These are phyloP conservation scores for Callimorpha dominula DNA, from an alignment of 2,888 invertebrate species.

Conservation along the genomic window DNA sequence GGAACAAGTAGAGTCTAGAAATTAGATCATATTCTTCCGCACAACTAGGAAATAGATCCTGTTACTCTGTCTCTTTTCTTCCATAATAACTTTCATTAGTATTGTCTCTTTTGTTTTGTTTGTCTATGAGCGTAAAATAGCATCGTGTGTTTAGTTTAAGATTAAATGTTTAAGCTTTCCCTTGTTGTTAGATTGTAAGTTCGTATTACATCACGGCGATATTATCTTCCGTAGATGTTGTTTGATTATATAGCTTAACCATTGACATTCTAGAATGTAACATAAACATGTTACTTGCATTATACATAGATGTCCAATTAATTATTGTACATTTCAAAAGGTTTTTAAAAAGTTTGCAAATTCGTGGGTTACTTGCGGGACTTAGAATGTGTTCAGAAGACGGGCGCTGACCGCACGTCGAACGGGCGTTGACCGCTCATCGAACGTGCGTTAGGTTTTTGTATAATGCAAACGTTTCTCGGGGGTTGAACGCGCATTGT, in stretches of 20 bases:
- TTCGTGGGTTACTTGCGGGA: neutral
- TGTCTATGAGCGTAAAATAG: slow-evolving; percentile 40
- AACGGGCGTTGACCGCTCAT: no score
- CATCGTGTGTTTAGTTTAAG: slow-evolving; percentile 32
- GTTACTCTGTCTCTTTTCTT: slow-evolving; percentile 55
- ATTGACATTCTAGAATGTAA: neutral
- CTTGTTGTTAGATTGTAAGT: slow-evolving; percentile 31
- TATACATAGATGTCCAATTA: neutral
- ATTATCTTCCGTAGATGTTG: slow-evolving; percentile 23
- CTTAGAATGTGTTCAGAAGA: no score
- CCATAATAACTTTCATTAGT: slow-evolving; percentile 44
- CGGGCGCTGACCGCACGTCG: no score
- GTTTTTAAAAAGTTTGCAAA: neutral
- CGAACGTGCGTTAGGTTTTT: no score
- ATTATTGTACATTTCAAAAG: neutral
- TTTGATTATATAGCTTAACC: neutral
- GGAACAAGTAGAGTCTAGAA: slow-evolving; percentile 64
- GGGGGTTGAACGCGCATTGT: no score
- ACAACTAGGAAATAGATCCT: slow-evolving; percentile 63
- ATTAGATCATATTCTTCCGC: slow-evolving; percentile 74
- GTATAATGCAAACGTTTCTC: no score
- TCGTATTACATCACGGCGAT: slow-evolving; percentile 28
- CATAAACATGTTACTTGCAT: neutral
- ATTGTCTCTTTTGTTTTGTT: slow-evolving; percentile 50
- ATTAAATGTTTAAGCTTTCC: slow-evolving; percentile 47